Base-by-base conservation (phyloP, 1,140 invertebrate genomes). In the Heterodera schachtii region DNA sequence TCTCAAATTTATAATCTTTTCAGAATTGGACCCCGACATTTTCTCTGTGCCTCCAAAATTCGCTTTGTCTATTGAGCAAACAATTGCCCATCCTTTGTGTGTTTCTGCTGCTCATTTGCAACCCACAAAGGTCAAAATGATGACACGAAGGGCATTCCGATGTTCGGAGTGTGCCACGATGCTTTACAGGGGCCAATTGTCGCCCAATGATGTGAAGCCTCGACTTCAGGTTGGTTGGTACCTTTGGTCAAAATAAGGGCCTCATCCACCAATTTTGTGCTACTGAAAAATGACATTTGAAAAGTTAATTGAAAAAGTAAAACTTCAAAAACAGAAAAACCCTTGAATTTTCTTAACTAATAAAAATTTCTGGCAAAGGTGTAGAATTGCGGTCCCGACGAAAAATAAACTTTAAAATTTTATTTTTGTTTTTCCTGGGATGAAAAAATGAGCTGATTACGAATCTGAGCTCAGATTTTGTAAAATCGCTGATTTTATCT, bases 41-140 rank as follows among this genome's bases (percentile, higher is more conserved):
- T 87, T 87, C 21, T 86, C 83, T 21, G 75, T 75, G 11, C 66
- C 82, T 67, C 47, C 84, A 47, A 85, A 84, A 73, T 52, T 67
- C 21, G 60, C 86, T 43, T 80, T 76, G 16, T 80, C 11, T 31
- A 57, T 85, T 9, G 46, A 57, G 8, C 84, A 85, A 79, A 57
- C 43, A 7, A 77, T 84, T 64, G 43, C 49, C 16, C 85, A 87
- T 46, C 76, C 86, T 19, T 52, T 84, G 19, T 47, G 31, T 64
- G 75, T 66, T 47, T 64, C 52, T 41, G 16, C 49, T 44, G 75
- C 67, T 2, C 31, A 69, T 4, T 47, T 84, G 16, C 73, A 70
- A 16, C 84, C 84, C 21, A n/a, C 70, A 41, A 69, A 75, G 21
- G 70, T 87, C 44, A 57, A 66, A 67, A 49, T 87, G 82, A 76